Evolutionary conservation across 2,113 vertebrate species (phyloP).

Genomic region (Aspidoscelis tigris): DNA sequence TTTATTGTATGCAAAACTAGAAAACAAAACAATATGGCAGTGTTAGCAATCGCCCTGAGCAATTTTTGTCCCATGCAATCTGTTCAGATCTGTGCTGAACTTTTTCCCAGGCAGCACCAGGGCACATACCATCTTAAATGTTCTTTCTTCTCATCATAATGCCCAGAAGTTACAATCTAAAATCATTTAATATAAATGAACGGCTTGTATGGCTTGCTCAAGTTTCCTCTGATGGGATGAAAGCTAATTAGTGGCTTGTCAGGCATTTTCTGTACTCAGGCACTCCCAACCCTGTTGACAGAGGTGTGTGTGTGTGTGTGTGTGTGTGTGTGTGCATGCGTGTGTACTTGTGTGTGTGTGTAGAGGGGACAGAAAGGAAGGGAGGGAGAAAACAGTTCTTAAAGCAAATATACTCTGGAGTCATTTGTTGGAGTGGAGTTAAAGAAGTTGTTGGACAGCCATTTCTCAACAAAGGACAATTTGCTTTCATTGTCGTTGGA

Average conservation of each 20-base stretch:
- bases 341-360: too few species aligned
- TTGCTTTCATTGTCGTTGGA: too few species aligned
- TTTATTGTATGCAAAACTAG: neutral
- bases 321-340: too few species aligned
- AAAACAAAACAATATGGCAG: slow-evolving; percentile 21
- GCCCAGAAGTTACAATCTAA: neutral
- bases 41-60: slow-evolving; percentile 20
- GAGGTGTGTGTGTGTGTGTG: too few species aligned
- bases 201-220: neutral
- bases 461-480: too few species aligned
- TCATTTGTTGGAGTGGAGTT: too few species aligned
- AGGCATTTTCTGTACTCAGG: neutral
- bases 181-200: slow-evolving; percentile 18
- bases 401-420: too few species aligned
- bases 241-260: neutral
- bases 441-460: too few species aligned
- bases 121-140: slow-evolving; percentile 38
- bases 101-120: slow-evolving; percentile 38
- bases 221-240: slow-evolving; percentile 11
- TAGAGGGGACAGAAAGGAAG: too few species aligned
- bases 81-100: slow-evolving; percentile 29
- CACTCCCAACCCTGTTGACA: too few species aligned
- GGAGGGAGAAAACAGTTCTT: too few species aligned
- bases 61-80: slow-evolving; percentile 22
- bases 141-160: slow-evolving; percentile 19